Evolutionary conservation across 2,888 invertebrate genomes (phyloP).

Genomic region (Kryphioiulus occultus): DNA sequence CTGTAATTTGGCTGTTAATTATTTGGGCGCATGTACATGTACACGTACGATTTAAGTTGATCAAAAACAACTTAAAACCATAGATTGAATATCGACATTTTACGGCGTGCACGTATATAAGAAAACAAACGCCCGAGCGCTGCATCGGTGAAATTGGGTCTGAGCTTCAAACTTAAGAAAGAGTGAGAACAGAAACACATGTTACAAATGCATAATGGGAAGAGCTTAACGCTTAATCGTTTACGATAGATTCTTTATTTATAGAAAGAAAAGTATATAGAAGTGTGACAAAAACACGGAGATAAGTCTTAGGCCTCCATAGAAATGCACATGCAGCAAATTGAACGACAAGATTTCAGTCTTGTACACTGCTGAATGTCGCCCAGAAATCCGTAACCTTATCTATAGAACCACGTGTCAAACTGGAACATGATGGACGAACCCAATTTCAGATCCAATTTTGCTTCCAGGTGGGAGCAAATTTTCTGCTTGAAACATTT

Average conservation of each 20-base stretch:
- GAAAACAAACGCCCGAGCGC: conserved; percentile 30
- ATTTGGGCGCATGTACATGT: neutral
- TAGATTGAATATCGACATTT: conserved; percentile 39
- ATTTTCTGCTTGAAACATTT: neutral
- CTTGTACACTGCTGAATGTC: neutral
- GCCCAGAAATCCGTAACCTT: neutral
- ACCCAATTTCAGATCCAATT: conserved; percentile 11
- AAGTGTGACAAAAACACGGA: conserved; percentile 26
- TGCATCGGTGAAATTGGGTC: conserved; percentile 32
- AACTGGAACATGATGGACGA: neutral
- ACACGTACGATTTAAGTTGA: conserved; percentile 2
- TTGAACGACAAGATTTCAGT: neutral
- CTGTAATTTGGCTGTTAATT: neutral
- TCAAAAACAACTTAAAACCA: conserved; percentile 32
- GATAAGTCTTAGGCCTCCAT: conserved; percentile 26
- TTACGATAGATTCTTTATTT: conserved; percentile 37
- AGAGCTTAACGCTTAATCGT: conserved; percentile 45
- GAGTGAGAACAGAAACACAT: conserved; percentile 43
- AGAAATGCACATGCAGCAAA: neutral
- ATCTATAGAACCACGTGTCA: neutral
- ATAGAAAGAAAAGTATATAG: conserved; percentile 26
- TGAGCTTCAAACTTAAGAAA: conserved; percentile 46
- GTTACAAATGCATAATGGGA: conserved; percentile 43
- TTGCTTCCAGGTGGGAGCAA: neutral
- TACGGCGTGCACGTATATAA: neutral